Evolutionary conservation across 2,888 invertebrate genomes (phyloP).

Genomic region (Furcula furcula): DNA sequence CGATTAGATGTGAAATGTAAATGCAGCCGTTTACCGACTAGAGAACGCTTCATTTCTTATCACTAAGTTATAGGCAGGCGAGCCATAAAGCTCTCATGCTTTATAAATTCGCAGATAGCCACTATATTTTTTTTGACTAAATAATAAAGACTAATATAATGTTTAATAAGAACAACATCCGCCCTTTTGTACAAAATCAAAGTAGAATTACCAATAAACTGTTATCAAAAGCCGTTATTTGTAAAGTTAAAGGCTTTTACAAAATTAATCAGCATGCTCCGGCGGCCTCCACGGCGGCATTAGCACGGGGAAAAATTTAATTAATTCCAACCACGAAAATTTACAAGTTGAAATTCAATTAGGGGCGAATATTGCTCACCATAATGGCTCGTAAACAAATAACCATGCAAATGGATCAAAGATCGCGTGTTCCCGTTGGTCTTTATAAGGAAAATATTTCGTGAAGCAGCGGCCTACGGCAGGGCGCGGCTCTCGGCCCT

Average conservation of each 20-base stretch:
- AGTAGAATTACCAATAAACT: constrained; percentile 33
- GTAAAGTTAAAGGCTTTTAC: constrained; percentile 59
- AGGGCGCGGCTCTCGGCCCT: constrained; percentile 65
- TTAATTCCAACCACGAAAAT: constrained; percentile 68
- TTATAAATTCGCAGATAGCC: no score
- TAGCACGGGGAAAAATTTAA: constrained; percentile 60
- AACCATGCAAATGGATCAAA: constrained; percentile 76
- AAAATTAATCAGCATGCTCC: constrained; percentile 54
- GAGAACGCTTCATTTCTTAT: no score
- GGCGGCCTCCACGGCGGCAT: constrained; percentile 40
- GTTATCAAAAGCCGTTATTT: constrained; percentile 48
- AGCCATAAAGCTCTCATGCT: no score
- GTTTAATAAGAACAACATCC: background rate
- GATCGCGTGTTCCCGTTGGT: constrained; percentile 75
- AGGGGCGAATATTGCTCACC: constrained; percentile 62
- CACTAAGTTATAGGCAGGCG: no score
- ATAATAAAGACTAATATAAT: no score
- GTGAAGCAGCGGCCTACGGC: constrained; percentile 57
- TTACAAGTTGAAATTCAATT: constrained; percentile 72
- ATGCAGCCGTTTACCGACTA: no score
- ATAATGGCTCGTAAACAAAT: constrained; percentile 72
- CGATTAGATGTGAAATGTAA: no score
- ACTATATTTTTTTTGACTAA: no score
- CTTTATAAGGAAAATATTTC: constrained; percentile 75
- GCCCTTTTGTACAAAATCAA: constrained; percentile 8